phyloP scores from a whole-genome alignment of 2,797 vertebrate genomes.

The Pangasius sanitwongsei region DNA sequence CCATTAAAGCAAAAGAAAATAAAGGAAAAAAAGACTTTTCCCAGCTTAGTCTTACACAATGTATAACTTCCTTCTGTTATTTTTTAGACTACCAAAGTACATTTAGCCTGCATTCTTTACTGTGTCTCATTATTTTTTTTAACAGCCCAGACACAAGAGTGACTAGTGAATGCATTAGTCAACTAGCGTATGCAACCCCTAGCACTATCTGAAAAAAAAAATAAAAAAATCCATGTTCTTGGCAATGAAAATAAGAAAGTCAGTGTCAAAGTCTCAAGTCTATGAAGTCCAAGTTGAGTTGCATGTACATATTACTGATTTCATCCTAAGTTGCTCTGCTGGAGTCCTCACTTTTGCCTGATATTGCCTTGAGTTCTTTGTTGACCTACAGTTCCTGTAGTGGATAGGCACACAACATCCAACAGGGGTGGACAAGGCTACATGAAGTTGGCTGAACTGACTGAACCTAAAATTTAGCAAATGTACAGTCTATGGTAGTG shows the following conservation, averaged over 20 bases:
- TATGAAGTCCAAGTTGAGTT: neutral
- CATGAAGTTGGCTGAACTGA: neutral
- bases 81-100: neutral
- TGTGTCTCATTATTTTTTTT: neutral
- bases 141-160: neutral
- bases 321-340: neutral
- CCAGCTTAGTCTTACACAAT: neutral
- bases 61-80: neutral
- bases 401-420: neutral
- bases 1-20: neutral
- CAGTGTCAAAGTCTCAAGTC: neutral
- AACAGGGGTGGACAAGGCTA: neutral
- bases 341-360: neutral
- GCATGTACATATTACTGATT: neutral
- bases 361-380: neutral
- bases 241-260: neutral
- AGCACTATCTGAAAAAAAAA: neutral
- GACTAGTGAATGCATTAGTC: neutral
- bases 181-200: neutral
- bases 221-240: neutral
- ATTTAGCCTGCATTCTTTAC: neutral
- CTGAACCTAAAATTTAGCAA: neutral
- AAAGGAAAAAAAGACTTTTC: neutral
- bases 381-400: neutral
- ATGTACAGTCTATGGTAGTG: neutral